A percentile compares a stretch with the other conserved stretches of the same genome.
These are phyloP conservation scores for Drosophila maculinotata DNA, from an alignment of 2,888 invertebrate genomes.

Conservation along the genomic window DNA sequence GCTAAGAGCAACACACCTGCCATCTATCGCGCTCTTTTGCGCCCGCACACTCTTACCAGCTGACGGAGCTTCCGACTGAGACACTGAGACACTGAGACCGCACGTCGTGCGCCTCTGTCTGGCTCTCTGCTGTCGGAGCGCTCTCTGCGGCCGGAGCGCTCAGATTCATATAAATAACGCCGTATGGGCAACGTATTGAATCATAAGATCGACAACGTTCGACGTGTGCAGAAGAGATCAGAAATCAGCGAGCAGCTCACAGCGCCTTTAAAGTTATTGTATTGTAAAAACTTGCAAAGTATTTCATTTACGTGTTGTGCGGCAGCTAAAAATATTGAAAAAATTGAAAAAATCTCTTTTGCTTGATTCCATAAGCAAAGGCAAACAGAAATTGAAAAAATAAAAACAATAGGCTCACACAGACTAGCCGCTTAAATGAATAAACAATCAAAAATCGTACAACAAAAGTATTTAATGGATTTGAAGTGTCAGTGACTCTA, in stretches of 20 bases:
- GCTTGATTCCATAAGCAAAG: conserved; percentile 47
- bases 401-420: conserved; percentile 39
- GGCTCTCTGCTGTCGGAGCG: conserved; percentile 16
- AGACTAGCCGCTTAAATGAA: conserved; percentile 51
- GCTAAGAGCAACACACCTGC: conserved; percentile 71
- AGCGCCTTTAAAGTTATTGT: conserved; percentile 12
- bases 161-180: conserved; percentile 65
- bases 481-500: conserved; percentile 84
- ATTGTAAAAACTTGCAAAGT: conserved; percentile 45
- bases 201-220: conserved; percentile 85
- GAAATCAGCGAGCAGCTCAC: conserved; percentile 26
- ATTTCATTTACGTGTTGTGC: conserved; percentile 41
- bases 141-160: conserved; percentile 25
- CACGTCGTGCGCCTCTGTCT: conserved; percentile 14
- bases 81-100: no score
- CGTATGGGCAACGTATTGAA: conserved; percentile 79
- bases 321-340: conserved; percentile 2
- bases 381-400: conserved; percentile 28
- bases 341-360: conserved; percentile 23
- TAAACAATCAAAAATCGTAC: conserved; percentile 61
- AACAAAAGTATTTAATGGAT: conserved; percentile 69
- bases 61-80: conserved; percentile 82
- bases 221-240: conserved; percentile 76
- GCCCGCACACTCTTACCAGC: conserved; percentile 36
- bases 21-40: conserved; percentile 64